Evolutionary conservation across 2,113 vertebrate genomes (phyloP).

Genomic region (Sapajus apella): DNA sequence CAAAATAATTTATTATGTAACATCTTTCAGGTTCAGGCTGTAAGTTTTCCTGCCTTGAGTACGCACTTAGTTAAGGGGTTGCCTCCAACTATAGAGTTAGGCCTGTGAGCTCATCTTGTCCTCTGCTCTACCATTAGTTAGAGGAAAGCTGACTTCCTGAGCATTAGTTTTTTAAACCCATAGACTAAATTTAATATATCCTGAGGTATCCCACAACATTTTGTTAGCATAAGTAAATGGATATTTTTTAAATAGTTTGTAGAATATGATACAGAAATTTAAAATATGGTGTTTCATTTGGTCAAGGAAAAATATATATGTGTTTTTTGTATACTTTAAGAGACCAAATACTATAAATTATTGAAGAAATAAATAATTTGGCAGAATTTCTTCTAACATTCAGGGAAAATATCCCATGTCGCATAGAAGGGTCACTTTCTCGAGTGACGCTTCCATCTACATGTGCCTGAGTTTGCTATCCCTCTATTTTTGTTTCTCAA

Average conservation of each 20-base stretch:
- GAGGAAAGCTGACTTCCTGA: background rate
- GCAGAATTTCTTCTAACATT: background rate
- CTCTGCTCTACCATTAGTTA: background rate
- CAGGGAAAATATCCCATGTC: background rate
- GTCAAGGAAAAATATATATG: background rate
- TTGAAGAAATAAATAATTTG: background rate
- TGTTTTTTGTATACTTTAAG: background rate
- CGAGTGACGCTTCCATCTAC: background rate
- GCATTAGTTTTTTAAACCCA: background rate
- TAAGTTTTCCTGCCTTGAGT: background rate
- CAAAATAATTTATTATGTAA: background rate
- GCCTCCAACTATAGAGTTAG: background rate
- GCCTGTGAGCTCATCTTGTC: background rate
- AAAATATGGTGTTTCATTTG: background rate
- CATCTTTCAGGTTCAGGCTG: background rate
- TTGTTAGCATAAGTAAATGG: constrained; percentile 13
- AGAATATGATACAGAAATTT: constrained; percentile 39
- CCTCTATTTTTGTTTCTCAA: constrained; percentile 34
- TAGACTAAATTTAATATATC: background rate
- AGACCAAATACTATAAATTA: background rate
- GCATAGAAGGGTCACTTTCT: background rate
- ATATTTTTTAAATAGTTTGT: constrained; percentile 27
- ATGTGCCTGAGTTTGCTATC: background rate
- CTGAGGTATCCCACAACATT: background rate
- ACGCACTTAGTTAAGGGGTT: background rate